These are phyloP conservation scores for Ceratoteleas bidentatus DNA, from an alignment of 1,140 invertebrate genomes.

Conservation along the genomic window DNA sequence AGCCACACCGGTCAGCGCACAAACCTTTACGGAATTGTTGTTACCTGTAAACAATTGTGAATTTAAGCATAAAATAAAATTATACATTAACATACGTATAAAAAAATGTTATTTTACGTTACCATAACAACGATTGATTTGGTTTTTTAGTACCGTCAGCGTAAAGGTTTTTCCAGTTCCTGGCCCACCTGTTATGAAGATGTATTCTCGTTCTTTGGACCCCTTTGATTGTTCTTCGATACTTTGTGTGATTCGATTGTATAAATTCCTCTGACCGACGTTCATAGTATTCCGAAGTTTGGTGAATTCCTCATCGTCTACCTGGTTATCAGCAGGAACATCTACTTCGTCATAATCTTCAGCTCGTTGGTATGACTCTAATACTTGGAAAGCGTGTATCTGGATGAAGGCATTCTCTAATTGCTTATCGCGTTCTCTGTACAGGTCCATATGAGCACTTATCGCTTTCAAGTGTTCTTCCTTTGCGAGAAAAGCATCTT, in stretches of 20 bases:
- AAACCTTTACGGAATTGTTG: conserved; percentile 68
- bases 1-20: conserved; percentile 71
- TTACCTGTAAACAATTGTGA: conserved; percentile 13
- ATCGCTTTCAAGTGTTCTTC: conserved; percentile 25
- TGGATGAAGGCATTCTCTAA: conserved; percentile 32
- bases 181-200: conserved; percentile 1
- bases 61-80: conserved; percentile 1
- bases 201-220: conserved; percentile 5
- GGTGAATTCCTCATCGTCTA: conserved; percentile 12
- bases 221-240: conserved; percentile 2
- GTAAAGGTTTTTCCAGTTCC: conserved; percentile 71
- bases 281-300: conserved; percentile 1
- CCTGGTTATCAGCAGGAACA: background rate
- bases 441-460: conserved; percentile 24
- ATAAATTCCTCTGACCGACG: conserved; percentile 7
- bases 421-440: conserved; percentile 24
- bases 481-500: conserved; percentile 68
- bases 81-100: conserved; percentile 4
- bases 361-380: conserved; percentile 16
- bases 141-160: conserved; percentile 70
- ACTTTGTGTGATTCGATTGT: conserved; percentile 8
- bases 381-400: conserved; percentile 27
- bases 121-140: conserved; percentile 69
- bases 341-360: conserved; percentile 15
- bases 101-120: conserved; percentile 4